These are phyloP conservation scores for Crotalus helleri DNA, from an alignment of 2,113 vertebrate species.

Conservation along the genomic window DNA sequence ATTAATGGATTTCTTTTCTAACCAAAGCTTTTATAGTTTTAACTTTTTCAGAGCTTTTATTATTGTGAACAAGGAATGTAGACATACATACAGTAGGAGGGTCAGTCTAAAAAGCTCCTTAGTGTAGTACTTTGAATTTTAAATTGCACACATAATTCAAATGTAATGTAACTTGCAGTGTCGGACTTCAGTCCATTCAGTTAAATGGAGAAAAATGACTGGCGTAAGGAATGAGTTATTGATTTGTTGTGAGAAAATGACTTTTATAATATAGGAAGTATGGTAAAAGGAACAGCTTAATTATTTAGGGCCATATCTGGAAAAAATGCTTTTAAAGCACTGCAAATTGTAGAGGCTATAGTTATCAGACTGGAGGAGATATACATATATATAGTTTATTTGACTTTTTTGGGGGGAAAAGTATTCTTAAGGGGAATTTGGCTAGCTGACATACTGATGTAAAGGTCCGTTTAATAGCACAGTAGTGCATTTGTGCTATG, in stretches of 20 bases:
- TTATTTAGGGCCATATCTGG: slow-evolving; percentile 76
- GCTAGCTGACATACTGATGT: not conserved
- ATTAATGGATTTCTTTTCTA: slow-evolving; percentile 6
- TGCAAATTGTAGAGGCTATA: slow-evolving; percentile 64
- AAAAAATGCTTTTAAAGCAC: slow-evolving; percentile 72
- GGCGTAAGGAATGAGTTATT: slow-evolving; percentile 77
- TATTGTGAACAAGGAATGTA: slow-evolving; percentile 64
- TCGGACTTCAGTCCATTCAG: slow-evolving; percentile 72
- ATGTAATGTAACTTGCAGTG: slow-evolving; percentile 88
- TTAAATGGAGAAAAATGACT: slow-evolving; percentile 83
- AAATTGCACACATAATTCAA: slow-evolving; percentile 93
- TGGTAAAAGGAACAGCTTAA: slow-evolving; percentile 79
- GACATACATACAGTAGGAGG: slow-evolving; percentile 72
- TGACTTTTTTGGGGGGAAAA: not conserved
- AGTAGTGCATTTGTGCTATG: slow-evolving; percentile 10
- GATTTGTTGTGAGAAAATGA: slow-evolving; percentile 76
- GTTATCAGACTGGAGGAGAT: slow-evolving; percentile 20
- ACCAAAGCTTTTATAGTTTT: slow-evolving; percentile 15
- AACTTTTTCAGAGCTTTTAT: slow-evolving; percentile 50
- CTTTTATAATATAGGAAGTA: slow-evolving; percentile 78
- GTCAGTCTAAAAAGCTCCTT: slow-evolving; percentile 82
- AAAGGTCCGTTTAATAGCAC: slow-evolving; percentile 25
- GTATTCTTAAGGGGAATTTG: slow-evolving; percentile 56
- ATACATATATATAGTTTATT: not conserved
- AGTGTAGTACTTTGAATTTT: slow-evolving; percentile 93